Evolutionary conservation across 30 jellyfish, hydroid and myxozoan genomes (phyloP), one percentile per base, ranked within the genome.

Genomic region (Nemopilema nomurai): DNA sequence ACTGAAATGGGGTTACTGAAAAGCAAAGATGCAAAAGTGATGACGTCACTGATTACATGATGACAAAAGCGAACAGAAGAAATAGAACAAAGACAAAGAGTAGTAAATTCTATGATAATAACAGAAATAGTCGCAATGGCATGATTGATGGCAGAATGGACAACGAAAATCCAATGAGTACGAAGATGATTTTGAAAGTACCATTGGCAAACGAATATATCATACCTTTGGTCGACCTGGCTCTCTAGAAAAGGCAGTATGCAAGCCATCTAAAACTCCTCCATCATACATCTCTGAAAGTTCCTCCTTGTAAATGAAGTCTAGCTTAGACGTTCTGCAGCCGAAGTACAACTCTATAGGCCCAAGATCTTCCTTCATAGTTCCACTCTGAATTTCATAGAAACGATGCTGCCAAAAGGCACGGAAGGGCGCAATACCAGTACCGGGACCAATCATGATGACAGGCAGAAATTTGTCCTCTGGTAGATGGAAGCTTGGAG

Each of bases 361-460:
- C 8, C 97, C 89, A 1, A 64, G 80, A 17, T 66, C 84, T 4
- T 74, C 84, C 22, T 72, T 87, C 70, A 70, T 53, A 1, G 26
- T 66, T 19, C 81, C 92, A 65, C 62, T 84, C 4, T 71, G 62
- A 23, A 51, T 77, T 57, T 92, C 88, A 62, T 49, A 69, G 27
- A 53, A 50, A 4, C 95, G 94, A 50, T 87, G 87, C 84, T 92
- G 97, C 98, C 98, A 92, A 76, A 92, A 92, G 16, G 91, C 62
- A 69, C 98, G 72, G 28, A 92, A 87, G 23, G 98, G 98, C 30
- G 98, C 98, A 29, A 92, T 92, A 32, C 98, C 98, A 0, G 98
- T 92, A 18, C 98, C 98, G 3, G 97, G 96, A 3, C 98, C 98
- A 71, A 92, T 88, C 96, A 92, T 87, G 16, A 92, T 51, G 24